Evolutionary conservation across 2,797 vertebrate genomes (phyloP).

Genomic region (Babyrousa celebensis): DNA sequence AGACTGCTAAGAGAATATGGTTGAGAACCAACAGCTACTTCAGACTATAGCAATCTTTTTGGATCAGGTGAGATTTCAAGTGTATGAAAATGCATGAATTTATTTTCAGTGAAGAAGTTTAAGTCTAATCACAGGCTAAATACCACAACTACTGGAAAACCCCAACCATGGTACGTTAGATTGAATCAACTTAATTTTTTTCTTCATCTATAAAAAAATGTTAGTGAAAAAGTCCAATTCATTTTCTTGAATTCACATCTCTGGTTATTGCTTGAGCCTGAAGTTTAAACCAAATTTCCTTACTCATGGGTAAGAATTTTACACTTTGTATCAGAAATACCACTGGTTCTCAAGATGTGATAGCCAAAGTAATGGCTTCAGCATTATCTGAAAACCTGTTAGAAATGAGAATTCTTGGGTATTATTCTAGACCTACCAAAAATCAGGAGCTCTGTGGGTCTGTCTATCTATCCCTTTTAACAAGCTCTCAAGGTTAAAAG

Average conservation of each 20-base stretch:
- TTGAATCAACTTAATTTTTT: not conserved
- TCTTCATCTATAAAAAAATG: not conserved
- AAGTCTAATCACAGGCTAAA: not conserved
- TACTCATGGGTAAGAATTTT: not conserved
- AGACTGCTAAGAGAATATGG: not conserved
- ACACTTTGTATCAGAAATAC: not conserved
- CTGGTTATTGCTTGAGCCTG: not conserved
- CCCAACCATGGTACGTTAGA: not conserved
- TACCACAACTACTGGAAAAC: not conserved
- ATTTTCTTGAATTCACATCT: conserved; percentile 8
- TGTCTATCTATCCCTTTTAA: not conserved
- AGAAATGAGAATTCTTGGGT: not conserved
- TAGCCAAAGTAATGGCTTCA: not conserved
- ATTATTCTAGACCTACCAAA: not conserved
- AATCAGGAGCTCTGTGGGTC: not conserved
- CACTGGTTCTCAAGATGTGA: not conserved
- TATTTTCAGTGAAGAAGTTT: not conserved
- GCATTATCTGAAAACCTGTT: not conserved
- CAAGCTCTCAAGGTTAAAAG: not conserved
- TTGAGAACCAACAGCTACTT: not conserved
- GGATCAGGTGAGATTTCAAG: not conserved
- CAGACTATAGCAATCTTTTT: not conserved
- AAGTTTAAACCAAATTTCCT: not conserved
- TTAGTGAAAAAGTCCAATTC: not conserved
- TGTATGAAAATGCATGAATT: not conserved